Conservation (phyloP, 2,113 vertebrate genomes). For the Chitala chitala region DNA sequence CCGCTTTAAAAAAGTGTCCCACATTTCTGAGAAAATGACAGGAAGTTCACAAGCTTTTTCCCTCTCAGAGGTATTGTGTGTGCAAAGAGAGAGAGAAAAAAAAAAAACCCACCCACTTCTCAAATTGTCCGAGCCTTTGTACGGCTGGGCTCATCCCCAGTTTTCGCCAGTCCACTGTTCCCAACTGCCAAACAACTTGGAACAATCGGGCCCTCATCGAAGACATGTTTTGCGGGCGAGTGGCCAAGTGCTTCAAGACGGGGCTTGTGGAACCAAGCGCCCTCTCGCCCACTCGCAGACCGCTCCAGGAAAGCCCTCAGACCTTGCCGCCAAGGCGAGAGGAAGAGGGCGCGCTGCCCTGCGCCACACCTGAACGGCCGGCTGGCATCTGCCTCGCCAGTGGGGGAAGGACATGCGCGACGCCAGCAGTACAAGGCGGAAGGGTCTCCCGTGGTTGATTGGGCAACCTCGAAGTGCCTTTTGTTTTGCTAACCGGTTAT, state of each 20-base stretch:
- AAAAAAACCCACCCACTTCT: conserved; percentile 24
- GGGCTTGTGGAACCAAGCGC: neutral
- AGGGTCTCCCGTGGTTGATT: neutral
- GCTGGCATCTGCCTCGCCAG: neutral
- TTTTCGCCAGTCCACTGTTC: conserved; percentile 1
- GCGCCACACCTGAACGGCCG: neutral
- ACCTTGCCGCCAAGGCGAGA: neutral
- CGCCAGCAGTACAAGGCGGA: neutral
- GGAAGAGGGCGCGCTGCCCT: neutral
- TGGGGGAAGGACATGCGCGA: neutral
- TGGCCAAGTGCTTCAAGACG: conserved; percentile 3
- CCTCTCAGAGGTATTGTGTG: conserved; percentile 30
- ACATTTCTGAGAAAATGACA: conserved; percentile 42
- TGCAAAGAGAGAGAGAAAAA: neutral
- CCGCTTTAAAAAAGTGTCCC: conserved; percentile 18
- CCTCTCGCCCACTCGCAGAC: neutral
- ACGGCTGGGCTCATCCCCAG: conserved; percentile 30
- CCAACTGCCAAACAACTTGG: conserved; percentile 12
- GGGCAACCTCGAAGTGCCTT: neutral
- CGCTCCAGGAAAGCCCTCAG: neutral
- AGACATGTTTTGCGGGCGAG: conserved; percentile 17
- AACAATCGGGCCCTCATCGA: conserved; percentile 32
- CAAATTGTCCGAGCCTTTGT: conserved; percentile 17
- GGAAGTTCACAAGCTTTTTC: conserved; percentile 33
- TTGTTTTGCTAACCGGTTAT: neutral